These are phyloP conservation scores for Peromyscus attwateri DNA, from an alignment of 2,797 vertebrate species.

Conservation along the genomic window DNA sequence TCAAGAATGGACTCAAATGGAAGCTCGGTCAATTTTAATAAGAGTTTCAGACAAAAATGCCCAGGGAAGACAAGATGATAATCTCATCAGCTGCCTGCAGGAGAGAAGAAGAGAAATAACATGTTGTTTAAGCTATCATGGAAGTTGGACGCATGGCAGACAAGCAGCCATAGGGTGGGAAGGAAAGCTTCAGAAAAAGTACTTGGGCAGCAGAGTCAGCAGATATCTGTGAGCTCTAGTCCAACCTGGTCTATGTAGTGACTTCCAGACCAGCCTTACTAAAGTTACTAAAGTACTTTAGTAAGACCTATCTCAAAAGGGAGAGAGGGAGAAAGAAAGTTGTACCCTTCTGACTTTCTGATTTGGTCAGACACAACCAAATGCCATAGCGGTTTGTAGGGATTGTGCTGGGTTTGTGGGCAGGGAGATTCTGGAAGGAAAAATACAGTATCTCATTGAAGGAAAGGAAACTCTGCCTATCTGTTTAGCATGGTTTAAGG, in stretches of 20 bases:
- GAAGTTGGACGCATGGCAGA: background rate
- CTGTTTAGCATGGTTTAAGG: background rate
- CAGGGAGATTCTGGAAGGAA: background rate
- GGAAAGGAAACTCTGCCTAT: background rate
- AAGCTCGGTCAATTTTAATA: background rate
- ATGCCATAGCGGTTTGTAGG: background rate
- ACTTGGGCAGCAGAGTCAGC: background rate
- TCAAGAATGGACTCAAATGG: background rate
- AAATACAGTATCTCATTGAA: background rate
- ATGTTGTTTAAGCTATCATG: background rate
- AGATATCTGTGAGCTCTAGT: background rate
- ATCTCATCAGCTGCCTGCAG: background rate
- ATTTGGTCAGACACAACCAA: background rate
- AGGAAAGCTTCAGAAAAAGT: background rate
- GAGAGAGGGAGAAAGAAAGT: background rate
- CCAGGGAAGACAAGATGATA: background rate
- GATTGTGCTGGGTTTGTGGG: background rate
- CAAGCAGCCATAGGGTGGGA: background rate
- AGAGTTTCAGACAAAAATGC: background rate
- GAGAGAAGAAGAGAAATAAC: background rate
- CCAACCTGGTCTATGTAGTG: background rate
- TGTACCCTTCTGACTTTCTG: background rate
- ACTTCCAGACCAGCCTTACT: background rate
- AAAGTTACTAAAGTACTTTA: background rate
- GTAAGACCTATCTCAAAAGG: background rate